Conservation (phyloP, 2,113 vertebrate genomes). For the Prionailurus viverrinus region DNA sequence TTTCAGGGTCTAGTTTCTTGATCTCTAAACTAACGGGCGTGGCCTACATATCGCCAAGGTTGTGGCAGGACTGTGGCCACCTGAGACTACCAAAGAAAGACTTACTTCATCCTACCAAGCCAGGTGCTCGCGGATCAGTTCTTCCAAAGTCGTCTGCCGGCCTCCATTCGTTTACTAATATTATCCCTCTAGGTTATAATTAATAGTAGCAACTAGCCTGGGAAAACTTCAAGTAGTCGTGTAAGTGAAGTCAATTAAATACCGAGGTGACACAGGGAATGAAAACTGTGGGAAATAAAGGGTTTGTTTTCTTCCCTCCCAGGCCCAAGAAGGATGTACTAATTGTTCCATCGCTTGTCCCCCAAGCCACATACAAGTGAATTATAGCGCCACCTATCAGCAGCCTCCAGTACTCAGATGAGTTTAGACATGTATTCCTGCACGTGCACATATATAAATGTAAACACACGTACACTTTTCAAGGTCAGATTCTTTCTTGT, state of each 20-base stretch:
- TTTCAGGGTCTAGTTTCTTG: background rate
- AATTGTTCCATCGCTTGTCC: background rate
- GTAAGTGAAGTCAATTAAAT: conserved; percentile 73
- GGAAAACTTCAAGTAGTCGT: conserved; percentile 46
- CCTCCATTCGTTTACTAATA: conserved; percentile 52
- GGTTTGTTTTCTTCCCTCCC: background rate
- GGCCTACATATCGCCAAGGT: background rate
- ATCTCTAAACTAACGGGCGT: background rate
- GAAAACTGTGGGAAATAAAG: conserved; percentile 51
- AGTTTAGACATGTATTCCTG: background rate
- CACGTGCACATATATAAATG: background rate
- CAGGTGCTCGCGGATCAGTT: rapidly evolving
- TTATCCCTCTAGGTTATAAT: conserved; percentile 62
- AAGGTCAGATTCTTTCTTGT: background rate
- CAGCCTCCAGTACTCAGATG: background rate
- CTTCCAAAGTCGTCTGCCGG: background rate
- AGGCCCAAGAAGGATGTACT: conserved; percentile 33
- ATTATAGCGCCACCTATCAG: background rate
- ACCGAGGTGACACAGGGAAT: conserved; percentile 41
- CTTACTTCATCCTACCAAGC: rapidly evolving
- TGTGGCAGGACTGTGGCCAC: rapidly evolving
- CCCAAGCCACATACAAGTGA: background rate
- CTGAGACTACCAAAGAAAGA: background rate
- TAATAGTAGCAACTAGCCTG: conserved; percentile 64
- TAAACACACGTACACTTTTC: background rate